Percentiles rank a stretch among this genome's conserved stretches.
These are phyloP conservation scores for Agriotes lineatus DNA, from an alignment of 2,888 invertebrate species.

Conservation along the genomic window DNA sequence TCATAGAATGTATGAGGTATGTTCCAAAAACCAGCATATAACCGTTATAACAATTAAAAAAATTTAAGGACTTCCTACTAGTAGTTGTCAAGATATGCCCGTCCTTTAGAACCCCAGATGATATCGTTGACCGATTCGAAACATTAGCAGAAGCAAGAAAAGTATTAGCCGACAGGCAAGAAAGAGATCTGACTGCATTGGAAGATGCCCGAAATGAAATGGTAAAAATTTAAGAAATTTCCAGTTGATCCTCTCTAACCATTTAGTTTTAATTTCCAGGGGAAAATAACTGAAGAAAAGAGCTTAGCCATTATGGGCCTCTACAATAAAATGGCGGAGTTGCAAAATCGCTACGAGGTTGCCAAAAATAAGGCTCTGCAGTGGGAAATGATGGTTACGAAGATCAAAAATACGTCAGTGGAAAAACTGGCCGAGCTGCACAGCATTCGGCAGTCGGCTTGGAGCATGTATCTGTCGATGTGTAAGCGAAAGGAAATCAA, in stretches of 20 bases:
- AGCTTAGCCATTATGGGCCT: slow-evolving; percentile 74
- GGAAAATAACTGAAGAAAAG: slow-evolving; percentile 72
- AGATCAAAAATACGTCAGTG: slow-evolving; percentile 71
- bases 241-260: too few relatives aligned
- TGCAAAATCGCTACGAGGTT: slow-evolving; percentile 73
- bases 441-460: slow-evolving; percentile 71
- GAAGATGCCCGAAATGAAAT: slow-evolving; percentile 73
- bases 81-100: slow-evolving; percentile 69
- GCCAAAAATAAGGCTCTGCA: slow-evolving; percentile 71
- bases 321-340: slow-evolving; percentile 73
- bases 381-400: slow-evolving; percentile 73
- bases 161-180: slow-evolving; percentile 70
- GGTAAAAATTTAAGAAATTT: too few relatives aligned
- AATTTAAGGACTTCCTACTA: slow-evolving; percentile 70
- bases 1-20: slow-evolving; percentile 72
- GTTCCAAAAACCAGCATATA: too few relatives aligned
- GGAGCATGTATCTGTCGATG: slow-evolving; percentile 75
- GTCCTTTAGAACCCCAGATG: slow-evolving; percentile 72
- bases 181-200: slow-evolving; percentile 70
- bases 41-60: background rate
- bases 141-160: slow-evolving; percentile 72
- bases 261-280: slow-evolving; percentile 52
- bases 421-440: slow-evolving; percentile 70
- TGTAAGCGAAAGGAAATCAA: slow-evolving; percentile 69
- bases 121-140: slow-evolving; percentile 75